Conservation (phyloP, 1,140 invertebrate genomes). For the Chrysomallon squamiferum region DNA sequence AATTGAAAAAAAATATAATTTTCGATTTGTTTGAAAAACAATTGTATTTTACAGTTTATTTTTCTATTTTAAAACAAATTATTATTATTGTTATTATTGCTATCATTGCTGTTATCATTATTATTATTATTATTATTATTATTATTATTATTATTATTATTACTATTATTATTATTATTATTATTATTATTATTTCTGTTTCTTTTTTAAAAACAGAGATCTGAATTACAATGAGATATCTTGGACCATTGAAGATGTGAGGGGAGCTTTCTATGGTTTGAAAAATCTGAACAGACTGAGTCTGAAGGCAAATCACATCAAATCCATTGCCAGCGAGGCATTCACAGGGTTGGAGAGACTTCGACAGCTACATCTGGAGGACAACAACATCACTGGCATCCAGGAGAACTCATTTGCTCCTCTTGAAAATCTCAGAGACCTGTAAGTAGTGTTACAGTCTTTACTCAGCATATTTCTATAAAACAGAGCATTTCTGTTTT, state of each 20-base stretch:
- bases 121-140: no score
- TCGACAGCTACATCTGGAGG: conserved; percentile 33
- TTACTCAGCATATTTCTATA: neutral
- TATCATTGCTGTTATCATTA: no score
- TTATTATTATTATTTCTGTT: conserved; percentile 4
- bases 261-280: conserved; percentile 79
- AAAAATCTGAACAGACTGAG: conserved; percentile 74
- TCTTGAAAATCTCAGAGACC: conserved; percentile 47
- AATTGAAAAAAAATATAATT: no score
- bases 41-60: no score
- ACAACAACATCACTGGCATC: conserved; percentile 45
- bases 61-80: no score
- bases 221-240: conserved; percentile 86
- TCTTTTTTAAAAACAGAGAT: conserved; percentile 67
- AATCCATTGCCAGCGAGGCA: conserved; percentile 83
- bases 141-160: no score
- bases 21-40: no score
- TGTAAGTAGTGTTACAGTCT: conserved; percentile 54
- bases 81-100: no score
- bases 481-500: neutral
- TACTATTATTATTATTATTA: no score
- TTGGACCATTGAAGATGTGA: conserved; percentile 87
- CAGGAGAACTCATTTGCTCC: conserved; percentile 44
- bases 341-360: conserved; percentile 70
- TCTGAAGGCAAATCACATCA: conserved; percentile 82